Evolutionary conservation across 2,113 vertebrate species (phyloP), one percentile per base, ranked within the genome.

Genomic region (Ctenodactylus gundi): DNA sequence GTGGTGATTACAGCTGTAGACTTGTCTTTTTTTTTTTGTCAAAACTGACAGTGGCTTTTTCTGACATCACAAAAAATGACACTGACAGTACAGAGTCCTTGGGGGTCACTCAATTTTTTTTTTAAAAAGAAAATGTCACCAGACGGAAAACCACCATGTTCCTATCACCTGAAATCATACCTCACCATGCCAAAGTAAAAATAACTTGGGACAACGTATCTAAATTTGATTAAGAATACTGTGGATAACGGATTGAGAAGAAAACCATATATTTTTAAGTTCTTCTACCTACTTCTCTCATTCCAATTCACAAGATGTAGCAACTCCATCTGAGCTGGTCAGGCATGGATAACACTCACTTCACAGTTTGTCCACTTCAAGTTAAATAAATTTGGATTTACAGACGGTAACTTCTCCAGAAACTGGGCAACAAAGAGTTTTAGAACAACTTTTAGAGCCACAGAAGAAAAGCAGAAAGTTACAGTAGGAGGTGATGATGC

Each of bases 41-140:
- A 94, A 96, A 96, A 76, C 68, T 88, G 41, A 64, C 62, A 83
- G 27, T 94, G 53, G 58, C 34, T 65, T 95, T 88, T 94, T 86
- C 44, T 84, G 78, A 95, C 60, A 90, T 34, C n/a, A 90, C 39
- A 58, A 82, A 95, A 95, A 96, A 64, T 91, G 92, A 96, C 60
- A 67, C 20, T 93, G 80, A 91, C 75, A 93, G 70, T 76, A 73
- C 29, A 60, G 80, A 76, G 76, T 87, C 76, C 46, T 96, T 94
- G 73, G 85, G 70, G 31, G 92, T 49, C 36, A 73, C 57, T 39
- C 73, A 11, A 10, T 53, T 18, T 17, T 49, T n/a, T 86, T 76
- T 65, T 13, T 85, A 81, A 41, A 86, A 94, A 96, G 95, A 68
- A 96, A 94, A 95, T 91, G 88, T 81, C 44, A 88, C 4, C 39